phyloP scores from a whole-genome alignment of 2,113 vertebrate genomes.

The Loxodonta africana region DNA sequence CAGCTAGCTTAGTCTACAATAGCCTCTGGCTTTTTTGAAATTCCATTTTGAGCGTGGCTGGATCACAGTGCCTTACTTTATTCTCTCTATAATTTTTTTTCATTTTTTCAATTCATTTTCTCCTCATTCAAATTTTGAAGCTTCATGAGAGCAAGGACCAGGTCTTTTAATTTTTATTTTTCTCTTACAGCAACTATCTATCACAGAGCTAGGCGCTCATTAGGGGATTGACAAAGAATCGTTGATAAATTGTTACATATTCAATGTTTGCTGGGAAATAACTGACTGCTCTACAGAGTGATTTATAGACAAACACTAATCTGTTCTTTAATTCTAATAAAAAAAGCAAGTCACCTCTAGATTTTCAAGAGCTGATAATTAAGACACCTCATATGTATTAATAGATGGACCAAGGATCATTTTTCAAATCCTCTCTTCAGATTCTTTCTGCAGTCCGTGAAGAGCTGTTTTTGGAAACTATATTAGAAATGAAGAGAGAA shows the following conservation, averaged over 20 bases:
- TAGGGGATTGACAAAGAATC: background rate
- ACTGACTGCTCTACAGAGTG: slow-evolving; percentile 44
- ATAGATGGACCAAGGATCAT: slow-evolving; percentile 65
- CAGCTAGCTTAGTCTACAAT: background rate
- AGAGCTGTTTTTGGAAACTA: slow-evolving; percentile 81
- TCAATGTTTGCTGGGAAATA: slow-evolving; percentile 62
- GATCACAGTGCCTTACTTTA: background rate
- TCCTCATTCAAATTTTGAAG: slow-evolving; percentile 49
- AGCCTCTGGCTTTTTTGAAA: background rate
- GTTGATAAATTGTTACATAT: slow-evolving; percentile 25
- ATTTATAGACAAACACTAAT: slow-evolving; percentile 68
- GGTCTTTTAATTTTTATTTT: slow-evolving; percentile 39
- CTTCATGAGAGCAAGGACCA: background rate
- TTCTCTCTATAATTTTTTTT: slow-evolving; percentile 42
- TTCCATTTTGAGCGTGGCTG: background rate
- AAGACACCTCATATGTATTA: slow-evolving; percentile 78
- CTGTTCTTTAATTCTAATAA: slow-evolving; percentile 57
- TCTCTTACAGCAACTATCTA: slow-evolving; percentile 47
- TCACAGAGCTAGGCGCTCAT: background rate
- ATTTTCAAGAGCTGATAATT: slow-evolving; percentile 76
- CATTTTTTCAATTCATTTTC: background rate
- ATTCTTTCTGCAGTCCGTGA: slow-evolving; percentile 69
- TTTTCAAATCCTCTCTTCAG: slow-evolving; percentile 74
- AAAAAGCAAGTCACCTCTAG: slow-evolving; percentile 51
- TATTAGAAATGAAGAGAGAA: slow-evolving; percentile 70